Percentiles rank a stretch among this genome's conserved stretches.
Conservation (phyloP, 2,888 invertebrate species). For the Thereva unica region DNA sequence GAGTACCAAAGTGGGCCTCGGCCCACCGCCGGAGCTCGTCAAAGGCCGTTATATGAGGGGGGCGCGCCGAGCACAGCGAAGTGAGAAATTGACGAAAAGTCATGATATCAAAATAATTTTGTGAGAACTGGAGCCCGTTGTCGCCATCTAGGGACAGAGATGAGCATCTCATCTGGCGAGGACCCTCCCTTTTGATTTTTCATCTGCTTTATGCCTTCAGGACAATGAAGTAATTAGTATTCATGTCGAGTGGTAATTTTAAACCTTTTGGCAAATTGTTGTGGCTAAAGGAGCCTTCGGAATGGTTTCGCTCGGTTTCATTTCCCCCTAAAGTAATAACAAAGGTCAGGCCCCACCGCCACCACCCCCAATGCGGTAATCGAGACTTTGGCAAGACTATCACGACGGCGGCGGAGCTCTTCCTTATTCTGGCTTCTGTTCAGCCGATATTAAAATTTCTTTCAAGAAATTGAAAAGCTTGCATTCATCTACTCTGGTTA, state of each 20-base stretch:
- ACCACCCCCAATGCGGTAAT: too few species aligned
- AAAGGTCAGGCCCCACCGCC: neutral
- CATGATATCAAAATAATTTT: conserved; percentile 15
- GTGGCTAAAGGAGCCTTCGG: neutral
- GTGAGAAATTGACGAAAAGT: conserved; percentile 19
- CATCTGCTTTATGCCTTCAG: conserved; percentile 1
- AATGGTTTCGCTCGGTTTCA: too few species aligned
- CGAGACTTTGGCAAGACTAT: too few species aligned
- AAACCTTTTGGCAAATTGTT: conserved; percentile 14
- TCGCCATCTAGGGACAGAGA: neutral
- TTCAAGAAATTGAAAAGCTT: conserved; percentile 1
- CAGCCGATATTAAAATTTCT: conserved; percentile 10
- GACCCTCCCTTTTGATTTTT: conserved; percentile 12
- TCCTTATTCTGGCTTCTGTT: too few species aligned
- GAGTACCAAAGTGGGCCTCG: neutral
- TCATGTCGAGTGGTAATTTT: conserved; percentile 14
- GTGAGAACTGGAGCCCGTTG: neutral
- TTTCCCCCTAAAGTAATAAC: conserved; percentile 4
- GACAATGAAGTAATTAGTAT: conserved; percentile 22
- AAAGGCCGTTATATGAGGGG: conserved; percentile 2
- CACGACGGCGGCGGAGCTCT: too few species aligned
- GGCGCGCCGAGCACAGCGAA: neutral
- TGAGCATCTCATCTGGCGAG: conserved; percentile 13
- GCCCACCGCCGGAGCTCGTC: neutral
- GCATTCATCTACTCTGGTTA: too few species aligned